phyloP scores from a whole-genome alignment of 2,113 vertebrate species.

The Brachypodius melanocephalos region DNA sequence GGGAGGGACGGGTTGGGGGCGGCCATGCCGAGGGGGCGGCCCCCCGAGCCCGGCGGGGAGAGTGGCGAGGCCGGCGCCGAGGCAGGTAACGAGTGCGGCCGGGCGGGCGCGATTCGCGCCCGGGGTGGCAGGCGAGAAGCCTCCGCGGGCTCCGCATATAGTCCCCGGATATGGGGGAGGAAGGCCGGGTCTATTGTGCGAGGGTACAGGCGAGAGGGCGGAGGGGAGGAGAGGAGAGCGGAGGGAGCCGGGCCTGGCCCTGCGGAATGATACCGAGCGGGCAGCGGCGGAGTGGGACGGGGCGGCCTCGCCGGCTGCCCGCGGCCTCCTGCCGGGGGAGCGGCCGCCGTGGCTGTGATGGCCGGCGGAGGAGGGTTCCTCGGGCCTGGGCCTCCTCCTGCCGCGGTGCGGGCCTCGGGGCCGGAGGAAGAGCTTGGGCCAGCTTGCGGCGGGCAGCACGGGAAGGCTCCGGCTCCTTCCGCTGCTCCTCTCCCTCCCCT shows the following conservation, averaged over 20 bases:
- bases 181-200: conserved; percentile 65
- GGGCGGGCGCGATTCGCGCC: conserved; percentile 68
- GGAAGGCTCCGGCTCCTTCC: neutral
- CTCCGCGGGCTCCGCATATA: conserved; percentile 79
- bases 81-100: conserved; percentile 84
- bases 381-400: neutral
- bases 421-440: neutral
- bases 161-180: conserved; percentile 91
- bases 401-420: neutral
- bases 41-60: conserved; percentile 84
- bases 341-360: neutral
- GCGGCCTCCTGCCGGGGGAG: neutral
- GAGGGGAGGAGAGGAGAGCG: conserved; percentile 72
- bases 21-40: conserved; percentile 96
- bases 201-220: conserved; percentile 35
- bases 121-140: neutral
- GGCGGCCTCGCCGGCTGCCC: neutral
- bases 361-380: neutral
- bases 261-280: conserved; percentile 83
- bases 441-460: neutral
- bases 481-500: neutral
- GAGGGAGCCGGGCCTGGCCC: conserved; percentile 59
- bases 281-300: neutral
- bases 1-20: conserved; percentile 47
- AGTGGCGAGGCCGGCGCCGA: conserved; percentile 81